Conservation (phyloP, 53 echinoderm and acorn worm species). For the Pentamera pediparva region DNA sequence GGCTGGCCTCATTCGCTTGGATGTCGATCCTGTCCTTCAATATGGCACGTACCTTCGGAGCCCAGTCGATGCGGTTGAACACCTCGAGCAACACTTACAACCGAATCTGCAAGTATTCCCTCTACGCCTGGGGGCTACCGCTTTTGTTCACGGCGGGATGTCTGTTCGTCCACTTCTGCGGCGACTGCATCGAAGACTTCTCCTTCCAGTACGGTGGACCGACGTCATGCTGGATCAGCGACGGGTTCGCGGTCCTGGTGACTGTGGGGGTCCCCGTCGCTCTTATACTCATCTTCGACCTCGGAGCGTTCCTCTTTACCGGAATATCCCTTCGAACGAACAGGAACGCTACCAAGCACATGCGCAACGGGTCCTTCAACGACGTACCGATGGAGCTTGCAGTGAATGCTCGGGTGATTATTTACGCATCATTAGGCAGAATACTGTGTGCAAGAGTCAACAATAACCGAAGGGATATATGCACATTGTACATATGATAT, state of each 20-base stretch:
- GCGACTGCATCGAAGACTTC: not conserved
- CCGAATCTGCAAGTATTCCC: conserved; percentile 24
- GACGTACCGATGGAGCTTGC: not conserved
- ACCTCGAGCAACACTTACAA: not conserved
- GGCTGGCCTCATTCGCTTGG: conserved; percentile 45
- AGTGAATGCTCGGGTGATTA: not conserved
- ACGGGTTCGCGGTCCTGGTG: conserved; percentile 35
- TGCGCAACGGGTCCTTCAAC: not conserved
- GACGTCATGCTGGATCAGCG: conserved; percentile 35
- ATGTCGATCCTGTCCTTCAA: conserved; percentile 48
- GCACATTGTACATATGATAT: too few relatives aligned
- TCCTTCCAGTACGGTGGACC: conserved; percentile 36
- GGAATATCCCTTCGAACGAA: conserved; percentile 30
- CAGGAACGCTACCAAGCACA: conserved; percentile 19
- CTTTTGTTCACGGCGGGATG: conserved; percentile 18
- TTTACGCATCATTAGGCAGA: not conserved
- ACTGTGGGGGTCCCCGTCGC: conserved; percentile 35
- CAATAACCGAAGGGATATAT: too few relatives aligned
- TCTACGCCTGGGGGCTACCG: conserved; percentile 48
- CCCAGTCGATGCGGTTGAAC: conserved; percentile 6
- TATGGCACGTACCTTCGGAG: conserved; percentile 54
- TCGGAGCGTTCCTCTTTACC: conserved; percentile 27
- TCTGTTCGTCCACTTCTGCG: conserved; percentile 31
- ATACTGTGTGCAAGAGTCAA: too few relatives aligned
- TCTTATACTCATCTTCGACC: conserved; percentile 29